These are phyloP conservation scores for Misgurnus anguillicaudatus DNA, from an alignment of 2,113 vertebrate species.

Conservation along the genomic window DNA sequence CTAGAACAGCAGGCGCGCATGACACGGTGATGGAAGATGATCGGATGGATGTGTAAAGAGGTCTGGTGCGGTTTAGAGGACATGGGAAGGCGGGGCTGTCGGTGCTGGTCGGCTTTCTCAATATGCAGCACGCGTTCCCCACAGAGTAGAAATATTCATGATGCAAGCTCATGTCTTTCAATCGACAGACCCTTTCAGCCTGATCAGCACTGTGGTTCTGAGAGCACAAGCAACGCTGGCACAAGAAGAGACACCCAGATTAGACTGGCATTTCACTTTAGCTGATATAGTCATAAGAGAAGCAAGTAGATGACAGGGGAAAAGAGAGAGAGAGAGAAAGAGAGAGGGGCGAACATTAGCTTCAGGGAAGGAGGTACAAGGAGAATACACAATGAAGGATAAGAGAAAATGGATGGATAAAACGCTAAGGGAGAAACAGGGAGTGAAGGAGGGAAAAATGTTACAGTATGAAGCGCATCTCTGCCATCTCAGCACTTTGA, in stretches of 20 bases:
- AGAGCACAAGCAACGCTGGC: constrained; percentile 38
- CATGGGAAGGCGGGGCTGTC: neutral
- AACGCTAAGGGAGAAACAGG: neutral
- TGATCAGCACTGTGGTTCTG: constrained; percentile 47
- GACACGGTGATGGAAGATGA: constrained; percentile 39
- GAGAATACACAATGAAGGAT: constrained; percentile 13
- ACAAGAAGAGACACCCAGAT: constrained; percentile 29
- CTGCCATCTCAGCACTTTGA: constrained; percentile 24
- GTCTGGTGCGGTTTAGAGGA: constrained; percentile 2
- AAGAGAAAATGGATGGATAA: constrained; percentile 3
- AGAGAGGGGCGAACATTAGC: neutral
- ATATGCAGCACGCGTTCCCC: constrained; percentile 23
- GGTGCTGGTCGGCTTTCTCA: neutral
- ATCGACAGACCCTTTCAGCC: constrained; percentile 52
- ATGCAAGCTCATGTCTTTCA: constrained; percentile 49
- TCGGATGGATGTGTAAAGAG: constrained; percentile 17
- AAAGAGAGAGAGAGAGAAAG: neutral
- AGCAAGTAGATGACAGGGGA: neutral
- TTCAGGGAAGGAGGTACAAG: constrained; percentile 15
- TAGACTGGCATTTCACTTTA: constrained; percentile 38
- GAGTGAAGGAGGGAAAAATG: neutral
- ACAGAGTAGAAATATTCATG: constrained; percentile 43
- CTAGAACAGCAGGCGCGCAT: constrained; percentile 1
- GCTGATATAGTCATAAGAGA: constrained; percentile 38
- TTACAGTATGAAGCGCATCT: neutral